These are phyloP conservation scores for Bucorvus abyssinicus DNA, from an alignment of 2,797 vertebrate genomes.

Conservation along the genomic window DNA sequence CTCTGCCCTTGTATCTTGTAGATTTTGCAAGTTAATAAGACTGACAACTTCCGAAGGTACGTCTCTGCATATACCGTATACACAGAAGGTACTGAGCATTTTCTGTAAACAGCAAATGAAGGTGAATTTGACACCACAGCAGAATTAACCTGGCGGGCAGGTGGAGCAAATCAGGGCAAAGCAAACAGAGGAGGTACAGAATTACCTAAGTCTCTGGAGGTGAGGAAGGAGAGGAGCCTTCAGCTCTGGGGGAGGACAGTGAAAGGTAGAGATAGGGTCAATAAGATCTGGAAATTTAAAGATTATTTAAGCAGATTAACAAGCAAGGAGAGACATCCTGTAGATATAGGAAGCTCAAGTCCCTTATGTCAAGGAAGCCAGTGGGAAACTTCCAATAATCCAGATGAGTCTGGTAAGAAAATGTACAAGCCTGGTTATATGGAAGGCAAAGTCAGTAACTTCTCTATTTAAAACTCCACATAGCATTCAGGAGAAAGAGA, in stretches of 20 bases:
- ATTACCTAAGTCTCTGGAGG: fast-evolving
- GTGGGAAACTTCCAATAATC: not conserved
- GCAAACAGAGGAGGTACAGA: not conserved
- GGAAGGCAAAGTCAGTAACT: not conserved
- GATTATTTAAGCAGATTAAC: not conserved
- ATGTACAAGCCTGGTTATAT: not conserved
- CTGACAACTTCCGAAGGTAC: not conserved
- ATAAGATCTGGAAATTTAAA: not conserved
- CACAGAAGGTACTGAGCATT: not conserved
- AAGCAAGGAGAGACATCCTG: not conserved
- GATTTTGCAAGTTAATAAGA: not conserved
- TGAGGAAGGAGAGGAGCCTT: not conserved
- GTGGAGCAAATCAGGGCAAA: not conserved
- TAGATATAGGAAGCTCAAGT: not conserved
- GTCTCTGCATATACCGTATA: not conserved
- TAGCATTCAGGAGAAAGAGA: not conserved
- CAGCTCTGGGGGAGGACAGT: not conserved
- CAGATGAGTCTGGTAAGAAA: not conserved
- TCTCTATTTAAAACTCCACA: not conserved
- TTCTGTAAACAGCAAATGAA: not conserved
- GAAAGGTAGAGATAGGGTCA: not conserved
- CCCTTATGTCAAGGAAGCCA: not conserved
- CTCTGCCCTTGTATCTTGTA: not conserved
- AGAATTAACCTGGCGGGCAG: not conserved
- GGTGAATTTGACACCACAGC: not conserved